Base-by-base conservation (phyloP, 2,888 invertebrate species). In the Spilarctia lutea region DNA sequence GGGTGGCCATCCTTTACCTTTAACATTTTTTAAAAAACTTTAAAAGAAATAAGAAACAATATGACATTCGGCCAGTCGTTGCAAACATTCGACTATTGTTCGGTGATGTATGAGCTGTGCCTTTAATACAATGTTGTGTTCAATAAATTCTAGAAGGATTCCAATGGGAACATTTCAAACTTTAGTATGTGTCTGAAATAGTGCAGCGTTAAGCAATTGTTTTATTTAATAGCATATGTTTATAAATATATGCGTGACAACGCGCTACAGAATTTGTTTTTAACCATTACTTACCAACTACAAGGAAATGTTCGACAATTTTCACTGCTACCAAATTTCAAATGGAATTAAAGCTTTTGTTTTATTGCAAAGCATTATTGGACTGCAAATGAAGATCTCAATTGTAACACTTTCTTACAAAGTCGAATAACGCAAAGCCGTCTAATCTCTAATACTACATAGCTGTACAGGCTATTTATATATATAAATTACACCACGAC, bases 31-130 rank as follows among this genome's bases (percentile, higher is more conserved):
- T 83, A 87, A 87, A 84, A 87, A 74, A 75, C 75, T 84, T 89
- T 86, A 87, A 91, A 91, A 92, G 87, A 91, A 91, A 87, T 88
- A 90, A 90, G 92, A 93, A 94, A 94, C 93, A 94, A 94, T 94
- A 93, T 93, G 92, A 92, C 93, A 92, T 93, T 93, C 80, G 89
- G 90, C 86, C 89, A 88, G 90, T 91, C 85, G 89, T 84, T 91
- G 88, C 87, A 83, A 88, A 85, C 88, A 88, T 90, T 91, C 86
- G 82, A 85, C 92, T 92, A 94, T 95, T 94, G 94, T 95, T 93
- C 91, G 84, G 79, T 86, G 89, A 89, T 87, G 90, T 87, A 91
- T 86, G 92, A 89, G 85, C 87, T 84, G 84, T 85, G 84, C 81
- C 83, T 84, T 85, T 80, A 70, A 75, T 85, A 88, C 88, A 88